Evolutionary conservation across 1,140 invertebrate genomes (phyloP), one percentile per base, ranked within the genome.

Genomic region (Zaprionus ghesquierei): DNA sequence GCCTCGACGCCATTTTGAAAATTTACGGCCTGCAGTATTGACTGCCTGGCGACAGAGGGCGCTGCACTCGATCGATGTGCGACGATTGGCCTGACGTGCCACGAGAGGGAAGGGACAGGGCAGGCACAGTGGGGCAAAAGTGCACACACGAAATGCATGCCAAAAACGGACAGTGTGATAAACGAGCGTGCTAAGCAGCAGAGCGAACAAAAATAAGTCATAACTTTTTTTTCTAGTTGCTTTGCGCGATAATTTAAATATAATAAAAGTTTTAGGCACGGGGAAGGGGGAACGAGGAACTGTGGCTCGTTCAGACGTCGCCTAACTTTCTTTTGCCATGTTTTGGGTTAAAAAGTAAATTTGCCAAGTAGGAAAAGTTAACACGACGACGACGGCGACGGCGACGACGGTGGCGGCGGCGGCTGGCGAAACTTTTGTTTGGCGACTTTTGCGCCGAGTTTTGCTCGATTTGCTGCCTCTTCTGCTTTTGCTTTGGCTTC

Each of bases 371-470:
- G 44, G 38, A 56, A 46, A 69, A 74, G 71, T 73, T 72, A 72
- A 66, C 62, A 56, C 69, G 69, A 35, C 53, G 33, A 18, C 54
- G 41, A 22, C 68, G 51, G 8, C 68, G 51, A 8, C 68, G 20
- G 13, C n/a, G n/a, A n/a, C n/a, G n/a, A n/a, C n/a, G n/a, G n/a
- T 27, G 66, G 46, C 71, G 68, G 59, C 35, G 38, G 22, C 41
- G 61, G 58, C 63, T 79, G 77, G 49, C 60, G 77, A 86, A 86
- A 82, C 65, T 81, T 86, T 85, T 54, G 44, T 69, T 76, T 81
- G 75, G 69, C 75, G 70, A 79, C 69, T 79, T 80, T 75, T 60
- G 69, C 74, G 64, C 68, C 80, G 76, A 81, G 35, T 81, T 81
- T 41, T 77, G 55, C 54, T 61, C 55, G 61, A 66, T 75, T 69